These are phyloP conservation scores for Gymnosoma rotundatum DNA, from an alignment of 2,888 invertebrate genomes.

Conservation along the genomic window DNA sequence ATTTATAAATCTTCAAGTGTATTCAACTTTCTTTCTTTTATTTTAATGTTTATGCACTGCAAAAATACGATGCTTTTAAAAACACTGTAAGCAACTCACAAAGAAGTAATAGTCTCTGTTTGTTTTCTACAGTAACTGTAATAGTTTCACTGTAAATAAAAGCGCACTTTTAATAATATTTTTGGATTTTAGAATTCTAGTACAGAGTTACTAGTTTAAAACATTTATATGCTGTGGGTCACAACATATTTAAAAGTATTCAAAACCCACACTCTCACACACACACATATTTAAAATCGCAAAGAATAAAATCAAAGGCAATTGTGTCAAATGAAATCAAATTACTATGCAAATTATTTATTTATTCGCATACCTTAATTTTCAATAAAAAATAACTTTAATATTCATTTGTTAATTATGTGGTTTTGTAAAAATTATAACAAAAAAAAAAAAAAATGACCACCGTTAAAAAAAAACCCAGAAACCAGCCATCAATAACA, in stretches of 20 bases:
- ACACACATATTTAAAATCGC: background rate
- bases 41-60: too few species aligned
- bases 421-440: constrained; percentile 42
- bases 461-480: constrained; percentile 43
- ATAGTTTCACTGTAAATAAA: background rate
- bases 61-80: too few species aligned
- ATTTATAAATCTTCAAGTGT: too few species aligned
- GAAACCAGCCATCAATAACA: constrained; percentile 13
- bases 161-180: background rate
- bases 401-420: constrained; percentile 56
- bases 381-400: constrained; percentile 23
- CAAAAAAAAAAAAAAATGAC: constrained; percentile 3
- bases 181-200: too few species aligned
- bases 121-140: too few species aligned
- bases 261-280: background rate
- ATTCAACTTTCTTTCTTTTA: too few species aligned
- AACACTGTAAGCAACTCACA: too few species aligned
- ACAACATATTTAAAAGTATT: background rate
- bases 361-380: constrained; percentile 11
- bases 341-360: constrained; percentile 17
- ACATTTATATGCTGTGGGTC: background rate
- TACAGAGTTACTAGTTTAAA: too few species aligned
- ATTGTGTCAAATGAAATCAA: constrained; percentile 36
- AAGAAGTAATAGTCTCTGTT: too few species aligned
- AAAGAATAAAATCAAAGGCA: constrained; percentile 34